Conservation (phyloP, 1,140 invertebrate species). For the Hyles euphorbiae region DNA sequence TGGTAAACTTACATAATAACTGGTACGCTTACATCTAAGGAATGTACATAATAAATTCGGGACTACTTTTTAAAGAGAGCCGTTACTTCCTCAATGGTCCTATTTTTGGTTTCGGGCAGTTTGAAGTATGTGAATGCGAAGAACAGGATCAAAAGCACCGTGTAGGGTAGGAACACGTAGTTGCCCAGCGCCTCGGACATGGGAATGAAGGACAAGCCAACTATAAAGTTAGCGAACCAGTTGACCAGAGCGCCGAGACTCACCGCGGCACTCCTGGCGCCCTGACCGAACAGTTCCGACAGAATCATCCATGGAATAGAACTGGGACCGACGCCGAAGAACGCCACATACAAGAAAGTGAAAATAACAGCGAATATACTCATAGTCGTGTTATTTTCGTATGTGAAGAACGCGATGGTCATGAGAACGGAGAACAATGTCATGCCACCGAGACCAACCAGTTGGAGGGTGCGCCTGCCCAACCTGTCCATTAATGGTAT, state of each 20-base stretch:
- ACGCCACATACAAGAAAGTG: slow-evolving; percentile 92
- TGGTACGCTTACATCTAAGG: slow-evolving; percentile 39
- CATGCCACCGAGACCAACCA: slow-evolving; percentile 93
- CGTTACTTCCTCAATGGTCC: slow-evolving; percentile 97
- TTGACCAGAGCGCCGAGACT: slow-evolving; percentile 96
- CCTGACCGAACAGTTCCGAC: slow-evolving; percentile 96
- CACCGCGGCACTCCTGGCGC: slow-evolving; percentile 93
- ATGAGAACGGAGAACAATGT: slow-evolving; percentile 94
- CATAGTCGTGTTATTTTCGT: slow-evolving; percentile 76
- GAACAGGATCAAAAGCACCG: slow-evolving; percentile 93
- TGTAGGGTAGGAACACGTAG: slow-evolving; percentile 97
- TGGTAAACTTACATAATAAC: slow-evolving; percentile 45
- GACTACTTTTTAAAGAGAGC: slow-evolving; percentile 82
- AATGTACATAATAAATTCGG: slow-evolving; percentile 31
- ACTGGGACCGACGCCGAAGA: slow-evolving; percentile 94
- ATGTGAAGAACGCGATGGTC: slow-evolving; percentile 83
- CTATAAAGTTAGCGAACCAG: slow-evolving; percentile 96
- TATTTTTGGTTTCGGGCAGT: slow-evolving; percentile 98
- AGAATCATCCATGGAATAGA: slow-evolving; percentile 99
- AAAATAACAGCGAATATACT: slow-evolving; percentile 87
- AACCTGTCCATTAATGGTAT: slow-evolving; percentile 95
- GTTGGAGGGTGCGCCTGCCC: slow-evolving; percentile 90
- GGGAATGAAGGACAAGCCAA: slow-evolving; percentile 91
- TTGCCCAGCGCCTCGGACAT: slow-evolving; percentile 88
- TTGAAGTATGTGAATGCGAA: slow-evolving; percentile 98